Evolutionary conservation across 2,888 invertebrate genomes (phyloP).

Genomic region (Torymus texanus): DNA sequence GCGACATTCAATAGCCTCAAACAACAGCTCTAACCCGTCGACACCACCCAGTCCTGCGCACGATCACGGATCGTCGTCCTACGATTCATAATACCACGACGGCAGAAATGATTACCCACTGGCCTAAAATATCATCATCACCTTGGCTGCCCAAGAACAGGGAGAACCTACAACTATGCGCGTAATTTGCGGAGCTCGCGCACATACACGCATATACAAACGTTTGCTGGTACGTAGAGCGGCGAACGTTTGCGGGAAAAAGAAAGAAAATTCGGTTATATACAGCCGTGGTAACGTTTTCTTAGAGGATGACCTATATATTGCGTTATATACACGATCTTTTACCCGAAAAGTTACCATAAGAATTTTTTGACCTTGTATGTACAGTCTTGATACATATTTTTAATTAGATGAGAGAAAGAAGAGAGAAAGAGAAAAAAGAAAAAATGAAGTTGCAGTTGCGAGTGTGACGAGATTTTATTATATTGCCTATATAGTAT

Average conservation of each 20-base stretch:
- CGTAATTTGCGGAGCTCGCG: no score
- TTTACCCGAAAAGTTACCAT: slow-evolving; percentile 58
- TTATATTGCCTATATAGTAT: slow-evolving; percentile 52
- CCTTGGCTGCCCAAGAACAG: slow-evolving; percentile 9
- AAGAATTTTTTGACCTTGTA: slow-evolving; percentile 56
- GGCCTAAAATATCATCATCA: slow-evolving; percentile 30
- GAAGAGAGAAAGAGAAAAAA: slow-evolving; percentile 8
- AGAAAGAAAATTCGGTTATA: slow-evolving; percentile 18
- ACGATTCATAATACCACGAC: slow-evolving; percentile 77
- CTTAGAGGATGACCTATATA: slow-evolving; percentile 51
- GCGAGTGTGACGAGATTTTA: slow-evolving; percentile 47
- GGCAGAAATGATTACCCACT: slow-evolving; percentile 1
- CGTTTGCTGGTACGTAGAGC: not conserved
- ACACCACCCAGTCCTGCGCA: slow-evolving; percentile 84
- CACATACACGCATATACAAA: slow-evolving; percentile 8
- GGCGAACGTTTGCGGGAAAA: slow-evolving; percentile 18
- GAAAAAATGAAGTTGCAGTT: slow-evolving; percentile 45
- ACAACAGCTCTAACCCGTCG: slow-evolving; percentile 85
- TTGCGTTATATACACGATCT: slow-evolving; percentile 54
- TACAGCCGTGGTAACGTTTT: slow-evolving; percentile 54
- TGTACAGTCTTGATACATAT: slow-evolving; percentile 59
- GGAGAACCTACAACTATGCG: no score
- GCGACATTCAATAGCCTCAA: slow-evolving; percentile 84
- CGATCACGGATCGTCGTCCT: slow-evolving; percentile 82
- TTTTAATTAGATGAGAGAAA: slow-evolving; percentile 52